Conservation (phyloP, 1,140 invertebrate genomes). For the Eupristina koningsbergeri region DNA sequence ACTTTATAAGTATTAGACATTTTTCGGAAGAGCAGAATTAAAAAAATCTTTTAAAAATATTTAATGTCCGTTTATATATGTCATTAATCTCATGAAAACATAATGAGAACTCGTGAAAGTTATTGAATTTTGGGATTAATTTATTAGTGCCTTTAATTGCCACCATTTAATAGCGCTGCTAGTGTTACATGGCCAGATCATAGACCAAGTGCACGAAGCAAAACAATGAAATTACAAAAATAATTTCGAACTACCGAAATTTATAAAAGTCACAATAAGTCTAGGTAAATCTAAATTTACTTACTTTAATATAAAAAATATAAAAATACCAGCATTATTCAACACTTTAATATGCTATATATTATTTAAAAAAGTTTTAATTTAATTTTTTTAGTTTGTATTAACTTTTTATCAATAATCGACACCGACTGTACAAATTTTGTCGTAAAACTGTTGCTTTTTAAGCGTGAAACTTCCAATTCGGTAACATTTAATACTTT, state of each 20-base stretch:
- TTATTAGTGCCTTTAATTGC: not conserved
- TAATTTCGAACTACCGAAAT: no score
- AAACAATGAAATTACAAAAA: not conserved
- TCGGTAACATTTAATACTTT: no score
- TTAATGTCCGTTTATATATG: not conserved
- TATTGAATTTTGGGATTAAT: not conserved
- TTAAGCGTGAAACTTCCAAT: not conserved
- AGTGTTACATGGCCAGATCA: not conserved
- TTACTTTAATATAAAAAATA: not conserved
- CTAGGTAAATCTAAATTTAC: not conserved
- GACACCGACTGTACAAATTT: not conserved
- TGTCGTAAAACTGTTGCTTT: not conserved
- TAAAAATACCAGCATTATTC: not conserved
- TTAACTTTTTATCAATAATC: no score
- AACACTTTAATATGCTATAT: not conserved
- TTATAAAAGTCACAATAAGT: no score
- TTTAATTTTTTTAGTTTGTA: not conserved
- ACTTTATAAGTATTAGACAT: not conserved
- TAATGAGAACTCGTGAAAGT: no score
- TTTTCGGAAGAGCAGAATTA: not conserved
- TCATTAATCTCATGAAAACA: not conserved
- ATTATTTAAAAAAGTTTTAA: not conserved
- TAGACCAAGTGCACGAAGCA: not conserved
- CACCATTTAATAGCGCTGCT: not conserved
- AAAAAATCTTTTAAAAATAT: not conserved